Conservation (phyloP, 1,140 invertebrate genomes). For the Hypothenemus hampei region DNA sequence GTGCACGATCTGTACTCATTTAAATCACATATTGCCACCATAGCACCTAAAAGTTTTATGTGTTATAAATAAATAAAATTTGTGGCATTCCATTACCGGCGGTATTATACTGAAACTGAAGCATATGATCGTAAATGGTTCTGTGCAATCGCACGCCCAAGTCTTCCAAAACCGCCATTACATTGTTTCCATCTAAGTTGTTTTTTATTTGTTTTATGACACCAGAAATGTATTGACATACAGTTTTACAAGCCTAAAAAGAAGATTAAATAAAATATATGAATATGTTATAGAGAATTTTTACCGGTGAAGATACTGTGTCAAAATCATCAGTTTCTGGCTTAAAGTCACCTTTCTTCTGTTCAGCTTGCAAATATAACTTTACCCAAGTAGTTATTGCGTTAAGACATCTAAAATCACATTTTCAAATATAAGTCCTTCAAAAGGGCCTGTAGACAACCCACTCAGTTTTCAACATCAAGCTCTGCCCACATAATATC, state of each 20-base stretch:
- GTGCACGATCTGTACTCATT: slow-evolving; percentile 77
- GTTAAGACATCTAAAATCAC: slow-evolving; percentile 66
- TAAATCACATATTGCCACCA: slow-evolving; percentile 97
- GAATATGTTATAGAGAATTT: too few relatives aligned
- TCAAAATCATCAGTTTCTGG: slow-evolving; percentile 79
- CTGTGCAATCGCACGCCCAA: slow-evolving; percentile 87
- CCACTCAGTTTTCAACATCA: too few relatives aligned
- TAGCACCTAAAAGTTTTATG: slow-evolving; percentile 72
- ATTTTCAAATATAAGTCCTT: too few relatives aligned
- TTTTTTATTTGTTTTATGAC: slow-evolving; percentile 75
- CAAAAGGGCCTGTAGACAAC: too few relatives aligned
- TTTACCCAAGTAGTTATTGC: slow-evolving; percentile 90
- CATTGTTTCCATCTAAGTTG: slow-evolving; percentile 90
- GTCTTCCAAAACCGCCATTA: slow-evolving; percentile 80
- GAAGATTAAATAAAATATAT: slow-evolving; percentile 13
- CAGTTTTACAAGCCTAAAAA: slow-evolving; percentile 77
- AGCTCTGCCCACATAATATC: too few relatives aligned
- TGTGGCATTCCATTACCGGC: slow-evolving; percentile 57
- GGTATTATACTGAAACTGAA: slow-evolving; percentile 93
- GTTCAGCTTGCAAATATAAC: slow-evolving; percentile 84
- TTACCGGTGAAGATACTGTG: slow-evolving; percentile 66
- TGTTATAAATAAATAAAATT: slow-evolving; percentile 11
- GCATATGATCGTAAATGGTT: slow-evolving; percentile 92
- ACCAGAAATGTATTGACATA: slow-evolving; percentile 77
- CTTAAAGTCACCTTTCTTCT: slow-evolving; percentile 95